Conservation (phyloP, 1,140 invertebrate genomes). For the Zaprionus africanus region DNA sequence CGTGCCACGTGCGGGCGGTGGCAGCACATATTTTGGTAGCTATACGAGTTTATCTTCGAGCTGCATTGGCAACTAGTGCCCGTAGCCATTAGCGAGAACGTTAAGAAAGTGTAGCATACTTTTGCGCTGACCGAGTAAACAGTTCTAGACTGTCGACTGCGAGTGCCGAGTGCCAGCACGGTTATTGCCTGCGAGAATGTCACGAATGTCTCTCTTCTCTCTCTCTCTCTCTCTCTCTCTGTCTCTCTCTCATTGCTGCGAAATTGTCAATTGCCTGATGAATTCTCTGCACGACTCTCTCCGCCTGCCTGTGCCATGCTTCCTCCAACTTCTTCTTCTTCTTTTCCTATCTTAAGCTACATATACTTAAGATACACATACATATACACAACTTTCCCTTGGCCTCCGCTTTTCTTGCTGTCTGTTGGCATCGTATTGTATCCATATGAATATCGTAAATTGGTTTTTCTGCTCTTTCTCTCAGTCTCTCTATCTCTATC, state of each 20-base stretch:
- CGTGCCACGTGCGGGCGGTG: constrained; percentile 4
- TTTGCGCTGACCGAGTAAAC: constrained; percentile 56
- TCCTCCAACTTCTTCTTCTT: not conserved
- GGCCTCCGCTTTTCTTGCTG: constrained; percentile 8
- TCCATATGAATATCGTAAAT: constrained; percentile 25
- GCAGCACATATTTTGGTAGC: constrained; percentile 58
- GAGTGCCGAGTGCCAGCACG: constrained; percentile 23
- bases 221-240: not conserved
- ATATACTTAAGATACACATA: constrained; percentile 7
- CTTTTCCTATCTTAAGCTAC: constrained; percentile 1
- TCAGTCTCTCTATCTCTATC: constrained; percentile 24
- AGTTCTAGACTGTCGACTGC: constrained; percentile 26
- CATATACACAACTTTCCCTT: constrained; percentile 12
- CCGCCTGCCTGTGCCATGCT: constrained; percentile 34
- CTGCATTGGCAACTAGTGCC: constrained; percentile 51
- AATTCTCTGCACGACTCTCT: constrained; percentile 61
- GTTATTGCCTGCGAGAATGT: constrained; percentile 41
- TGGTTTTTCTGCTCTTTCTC: constrained; percentile 25
- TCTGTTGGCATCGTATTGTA: constrained; percentile 7
- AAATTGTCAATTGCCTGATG: constrained; percentile 59
- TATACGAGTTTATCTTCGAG: constrained; percentile 42
- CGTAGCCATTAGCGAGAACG: constrained; percentile 19
- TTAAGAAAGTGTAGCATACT: constrained; percentile 40
- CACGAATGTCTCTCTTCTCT: constrained; percentile 15
- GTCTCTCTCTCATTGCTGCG: constrained; percentile 49